Evolutionary conservation across 2,888 invertebrate species (phyloP).

Genomic region (Acronicta aceris): DNA sequence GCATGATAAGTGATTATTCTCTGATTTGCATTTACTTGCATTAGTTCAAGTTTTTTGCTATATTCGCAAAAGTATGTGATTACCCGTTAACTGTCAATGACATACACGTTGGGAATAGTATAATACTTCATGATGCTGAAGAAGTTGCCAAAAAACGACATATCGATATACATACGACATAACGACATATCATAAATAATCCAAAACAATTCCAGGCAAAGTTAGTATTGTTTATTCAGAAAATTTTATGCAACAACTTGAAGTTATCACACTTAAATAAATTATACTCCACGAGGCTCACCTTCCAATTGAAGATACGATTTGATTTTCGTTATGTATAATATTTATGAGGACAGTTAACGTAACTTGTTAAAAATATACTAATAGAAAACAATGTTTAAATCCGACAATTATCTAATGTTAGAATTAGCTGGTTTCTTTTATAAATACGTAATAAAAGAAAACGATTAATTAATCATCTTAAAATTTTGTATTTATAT

Average conservation of each 20-base stretch:
- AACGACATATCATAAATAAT: no score
- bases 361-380: conserved; percentile 85
- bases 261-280: conserved; percentile 87
- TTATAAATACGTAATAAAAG: conserved; percentile 84
- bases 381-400: conserved; percentile 85
- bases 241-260: conserved; percentile 86
- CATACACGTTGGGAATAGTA: no score
- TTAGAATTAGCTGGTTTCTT: conserved; percentile 82
- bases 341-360: conserved; percentile 80
- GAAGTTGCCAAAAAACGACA: no score
- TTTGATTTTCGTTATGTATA: conserved; percentile 80
- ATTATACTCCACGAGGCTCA: conserved; percentile 84
- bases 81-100: no score
- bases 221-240: conserved; percentile 88
- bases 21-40: no score
- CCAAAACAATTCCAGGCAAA: conserved; percentile 83
- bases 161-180: no score
- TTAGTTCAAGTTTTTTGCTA: no score
- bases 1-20: no score
- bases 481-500: conserved; percentile 90
- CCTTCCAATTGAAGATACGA: conserved; percentile 76
- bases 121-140: no score
- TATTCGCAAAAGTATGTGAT: no score
- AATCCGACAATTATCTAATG: conserved; percentile 80
- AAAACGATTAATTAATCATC: conserved; percentile 83